Conservation (phyloP, 1,140 invertebrate species). For the Drosophila carrolli region DNA sequence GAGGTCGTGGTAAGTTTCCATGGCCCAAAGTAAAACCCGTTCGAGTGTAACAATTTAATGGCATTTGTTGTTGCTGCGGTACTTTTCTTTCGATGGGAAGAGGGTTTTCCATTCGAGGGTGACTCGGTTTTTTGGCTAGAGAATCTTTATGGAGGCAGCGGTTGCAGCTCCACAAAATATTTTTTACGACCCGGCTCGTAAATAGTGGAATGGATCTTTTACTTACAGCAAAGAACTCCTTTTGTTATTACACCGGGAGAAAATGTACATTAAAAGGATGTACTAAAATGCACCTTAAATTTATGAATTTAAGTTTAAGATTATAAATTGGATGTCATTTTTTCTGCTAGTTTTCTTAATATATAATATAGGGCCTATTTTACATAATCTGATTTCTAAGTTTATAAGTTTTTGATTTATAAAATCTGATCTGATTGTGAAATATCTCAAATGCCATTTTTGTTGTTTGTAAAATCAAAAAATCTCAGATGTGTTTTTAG, state of each 20-base stretch:
- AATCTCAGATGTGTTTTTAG: too few species aligned
- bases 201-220: slow-evolving; percentile 45
- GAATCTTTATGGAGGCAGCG: slow-evolving; percentile 34
- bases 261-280: too few species aligned
- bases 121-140: neutral
- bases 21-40: slow-evolving; percentile 80
- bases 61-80: slow-evolving; percentile 64
- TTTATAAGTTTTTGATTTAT: too few species aligned
- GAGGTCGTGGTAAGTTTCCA: slow-evolving; percentile 58
- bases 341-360: too few species aligned
- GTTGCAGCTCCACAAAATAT: slow-evolving; percentile 48
- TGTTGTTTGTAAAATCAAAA: too few species aligned
- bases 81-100: slow-evolving; percentile 1
- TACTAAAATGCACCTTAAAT: too few species aligned
- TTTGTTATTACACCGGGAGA: neutral
- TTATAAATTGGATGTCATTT: too few species aligned
- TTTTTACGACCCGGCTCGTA: slow-evolving; percentile 45
- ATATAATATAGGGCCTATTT: too few species aligned
- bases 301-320: too few species aligned
- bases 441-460: too few species aligned
- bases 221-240: neutral
- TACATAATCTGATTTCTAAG: too few species aligned
- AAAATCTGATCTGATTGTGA: too few species aligned
- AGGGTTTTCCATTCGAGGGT: slow-evolving; percentile 11
- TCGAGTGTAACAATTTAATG: slow-evolving; percentile 84